phyloP scores from a whole-genome alignment of 2,797 vertebrate genomes.

The Melanogrammus aeglefinus region DNA sequence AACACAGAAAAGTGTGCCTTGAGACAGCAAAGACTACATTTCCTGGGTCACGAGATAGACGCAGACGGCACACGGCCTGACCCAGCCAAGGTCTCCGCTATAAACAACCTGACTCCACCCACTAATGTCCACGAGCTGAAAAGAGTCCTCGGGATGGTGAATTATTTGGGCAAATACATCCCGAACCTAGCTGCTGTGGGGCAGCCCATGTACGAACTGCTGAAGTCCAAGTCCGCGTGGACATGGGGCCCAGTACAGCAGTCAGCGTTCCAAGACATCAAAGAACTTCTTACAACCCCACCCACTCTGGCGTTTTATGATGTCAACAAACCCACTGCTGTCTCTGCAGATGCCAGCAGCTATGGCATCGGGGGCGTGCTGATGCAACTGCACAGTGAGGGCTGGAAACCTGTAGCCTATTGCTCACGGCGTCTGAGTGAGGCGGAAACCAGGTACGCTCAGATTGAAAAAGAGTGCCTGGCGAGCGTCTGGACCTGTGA shows the following conservation, averaged over 20 bases:
- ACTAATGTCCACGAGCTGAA: background rate
- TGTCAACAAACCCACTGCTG: background rate
- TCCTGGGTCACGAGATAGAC: background rate
- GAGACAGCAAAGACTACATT: background rate
- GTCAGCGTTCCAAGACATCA: constrained; percentile 2
- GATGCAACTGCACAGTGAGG: background rate
- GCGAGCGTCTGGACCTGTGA: too few species aligned
- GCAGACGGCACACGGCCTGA: background rate
- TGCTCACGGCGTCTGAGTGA: too few species aligned
- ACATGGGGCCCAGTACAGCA: constrained; percentile 30
- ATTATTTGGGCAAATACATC: constrained; percentile 8
- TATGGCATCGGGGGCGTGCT: background rate
- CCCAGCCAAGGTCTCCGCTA: constrained; percentile 4
- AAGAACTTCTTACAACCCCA: background rate
- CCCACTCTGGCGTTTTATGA: background rate
- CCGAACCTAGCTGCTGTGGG: constrained; percentile 17
- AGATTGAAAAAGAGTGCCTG: too few species aligned
- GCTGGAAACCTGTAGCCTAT: background rate
- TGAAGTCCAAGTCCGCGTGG: constrained; percentile 20
- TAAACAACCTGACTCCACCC: background rate
- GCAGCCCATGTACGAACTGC: constrained; percentile 29
- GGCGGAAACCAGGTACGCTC: too few species aligned
- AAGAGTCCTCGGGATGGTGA: constrained; percentile 6
- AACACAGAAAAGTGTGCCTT: background rate
- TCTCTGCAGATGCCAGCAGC: background rate